Conservation (phyloP, 2,888 invertebrate genomes). For the Harpagoxenus sublaevis region DNA sequence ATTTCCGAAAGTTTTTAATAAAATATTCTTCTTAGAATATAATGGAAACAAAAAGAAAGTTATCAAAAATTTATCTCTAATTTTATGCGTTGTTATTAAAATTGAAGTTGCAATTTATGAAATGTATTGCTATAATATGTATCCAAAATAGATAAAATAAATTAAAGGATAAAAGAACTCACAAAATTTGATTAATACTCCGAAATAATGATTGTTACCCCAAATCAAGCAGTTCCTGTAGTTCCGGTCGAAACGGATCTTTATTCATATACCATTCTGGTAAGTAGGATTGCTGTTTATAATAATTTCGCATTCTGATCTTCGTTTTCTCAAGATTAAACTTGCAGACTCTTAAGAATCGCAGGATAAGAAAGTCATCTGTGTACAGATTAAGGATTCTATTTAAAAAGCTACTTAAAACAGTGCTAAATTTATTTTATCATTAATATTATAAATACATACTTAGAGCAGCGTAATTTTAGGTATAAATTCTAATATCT, state of each 20-base stretch:
- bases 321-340: slow-evolving; percentile 88
- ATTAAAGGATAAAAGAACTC: not conserved
- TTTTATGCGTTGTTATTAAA: not conserved
- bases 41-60: not conserved
- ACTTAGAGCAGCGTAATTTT: not conserved
- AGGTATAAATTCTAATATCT: not conserved
- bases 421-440: not conserved
- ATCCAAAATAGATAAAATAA: not conserved
- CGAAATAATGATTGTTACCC: slow-evolving; percentile 84
- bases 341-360: slow-evolving; percentile 89
- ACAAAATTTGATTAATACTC: not conserved
- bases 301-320: slow-evolving; percentile 88
- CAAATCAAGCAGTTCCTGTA: slow-evolving; percentile 88
- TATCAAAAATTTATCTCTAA: not conserved
- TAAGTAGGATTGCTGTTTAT: slow-evolving; percentile 87
- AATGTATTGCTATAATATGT: not conserved
- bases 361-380: slow-evolving; percentile 87
- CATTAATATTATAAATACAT: not conserved
- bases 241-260: slow-evolving; percentile 88
- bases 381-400: slow-evolving; percentile 42
- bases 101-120: not conserved
- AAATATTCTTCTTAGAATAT: not conserved
- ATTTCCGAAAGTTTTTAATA: not conserved
- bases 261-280: slow-evolving; percentile 89
- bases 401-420: not conserved